Base-by-base conservation (phyloP, 92 coral and sea anemone species). In the Porites divaricata region DNA sequence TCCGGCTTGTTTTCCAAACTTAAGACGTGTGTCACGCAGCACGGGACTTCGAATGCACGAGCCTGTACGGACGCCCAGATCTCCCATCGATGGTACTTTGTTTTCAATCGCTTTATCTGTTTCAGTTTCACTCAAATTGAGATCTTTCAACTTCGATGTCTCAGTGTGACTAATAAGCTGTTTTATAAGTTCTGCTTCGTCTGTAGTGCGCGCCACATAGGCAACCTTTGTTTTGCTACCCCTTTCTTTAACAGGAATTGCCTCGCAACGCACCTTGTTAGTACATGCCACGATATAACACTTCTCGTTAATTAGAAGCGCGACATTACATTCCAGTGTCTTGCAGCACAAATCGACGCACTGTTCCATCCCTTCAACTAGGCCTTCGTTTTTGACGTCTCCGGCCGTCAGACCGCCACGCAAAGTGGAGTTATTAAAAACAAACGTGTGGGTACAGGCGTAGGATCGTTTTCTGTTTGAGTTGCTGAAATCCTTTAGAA, bases 1-100 rank as follows among this genome's bases (percentile, higher is more conserved):
- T 8, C 96, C 96, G 54, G 98, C 98, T n/a, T 78, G 93, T 86
- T 85, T 79, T 4, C 99, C 99, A 59, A 91, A 83, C 69, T 89
- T 80, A 58, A 96, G 92, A 4, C 98, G 89, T 6, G 88, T 90
- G 58, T 88, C 81, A 26, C 62, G 83, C 59, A 94, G 51, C 22
- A 91, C 49, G 21, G 98, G 93, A 69, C 98, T 92, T 13, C 85
- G 88, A 28, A 86, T 66, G 71, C 98, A 94, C 12, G 87, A 73
- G 17, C 75, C 83, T 58, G 83, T 81, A 0, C 54, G 70, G 14
- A 79, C 41, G 21, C 10, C 45, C 28, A 63, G 63, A 25, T 14
- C 70, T 9, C 76, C 15, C 41, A 76, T 65, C 28, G 81, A 70
- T 2, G 49, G 70, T 10, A 35, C 84, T 45, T 48, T 49, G 7